Base-by-base conservation (phyloP, 2,888 invertebrate genomes). In the Torymus tubicola region DNA sequence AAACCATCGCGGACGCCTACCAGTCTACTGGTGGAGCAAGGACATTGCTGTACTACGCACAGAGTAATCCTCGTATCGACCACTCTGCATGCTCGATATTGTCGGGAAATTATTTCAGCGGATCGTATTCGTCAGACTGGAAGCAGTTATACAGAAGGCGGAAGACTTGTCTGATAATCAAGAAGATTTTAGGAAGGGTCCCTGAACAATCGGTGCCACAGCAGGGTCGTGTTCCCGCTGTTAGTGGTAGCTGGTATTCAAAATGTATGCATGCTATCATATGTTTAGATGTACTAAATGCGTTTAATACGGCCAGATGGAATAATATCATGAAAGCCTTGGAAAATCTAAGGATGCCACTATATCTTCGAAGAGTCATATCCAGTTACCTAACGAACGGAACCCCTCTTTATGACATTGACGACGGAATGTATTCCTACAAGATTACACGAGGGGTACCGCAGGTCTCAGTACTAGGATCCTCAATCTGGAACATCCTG, bases 321-420 rank as follows among this genome's bases (percentile, higher is more conserved):
- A 50, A 21, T 5, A 58, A 69, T 14, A 79, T 81, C 31, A 12
- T 53, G 74, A 83, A 84, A 50, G 81, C 82, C 14, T 73, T 85
- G 53, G 61, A 73, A 68, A 13, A 53, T 5, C 21, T 75, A 24
- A 16, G 52, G 11, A 67, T 80, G 3, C 83, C 84, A 10, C 42
- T 31, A 2, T 85, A 85, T 58, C 81, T 86, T 4, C 60, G 24
- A 16, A 64, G 68, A n/a, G 72, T 85, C 12, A 55, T 85, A 10
- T 64, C 64, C 57, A 81, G 74, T 64, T 86, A 85, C 78, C 72
- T 86, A 50, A 10, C 0, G 12, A 1, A 55, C 53, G 0, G 55
- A 18, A 24, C 18, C 3, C 18, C 18, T 16, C n/a, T 12, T 14
- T 69, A 55, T 18, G 69, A 69, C 53, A 69, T 11, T 18, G 55